Base-by-base conservation (phyloP, 2,888 invertebrate genomes). In the Cerceris rybyensis region DNA sequence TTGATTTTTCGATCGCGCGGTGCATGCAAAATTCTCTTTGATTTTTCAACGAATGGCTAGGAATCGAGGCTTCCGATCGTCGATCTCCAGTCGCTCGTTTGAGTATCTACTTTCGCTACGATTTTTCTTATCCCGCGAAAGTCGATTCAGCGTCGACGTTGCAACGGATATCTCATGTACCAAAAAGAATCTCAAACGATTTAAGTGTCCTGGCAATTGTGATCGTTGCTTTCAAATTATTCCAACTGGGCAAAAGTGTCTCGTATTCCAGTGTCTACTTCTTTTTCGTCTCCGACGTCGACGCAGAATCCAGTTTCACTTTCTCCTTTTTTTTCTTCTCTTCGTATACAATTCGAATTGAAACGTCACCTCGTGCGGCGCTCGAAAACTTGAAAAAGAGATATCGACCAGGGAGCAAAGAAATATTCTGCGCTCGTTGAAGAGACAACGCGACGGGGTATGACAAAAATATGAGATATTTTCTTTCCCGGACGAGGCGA, bases 81-180 rank as follows among this genome's bases (percentile, higher is more conserved):
- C 76, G 80, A 85, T 84, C 78, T 39, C 63, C 49, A 74, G 11
- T 39, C 85, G 78, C 76, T 72, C 72, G 73, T 49, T 28, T 28
- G 42, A 64, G 52, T 16, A 69, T 74, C 66, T 16, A 9, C 55
- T 17, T 65, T 39, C 41, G n/a, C 61, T 58, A 65, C 52, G 55
- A 69, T 68, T 65, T 55, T 41, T 11, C 54, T 58, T 14, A 16
- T 11, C 54, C 49, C 41, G 41, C 41, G 8, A 17, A 57, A 9
- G 75, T 70, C 64, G 73, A 80, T 78, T 68, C 66, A 64, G 71
- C 50, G 58, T 80, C 72, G 76, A 69, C 59, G 55, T 17, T 70
- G 70, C 46, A 54, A 58, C 13, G 41, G 13, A 46, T 59, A 28
- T 46, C 58, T 70, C 76, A 67, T 76, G 60, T 64, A 71, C 61